Evolutionary conservation across 2,888 invertebrate genomes (phyloP).

Genomic region (Chrysomela aeneicollis): DNA sequence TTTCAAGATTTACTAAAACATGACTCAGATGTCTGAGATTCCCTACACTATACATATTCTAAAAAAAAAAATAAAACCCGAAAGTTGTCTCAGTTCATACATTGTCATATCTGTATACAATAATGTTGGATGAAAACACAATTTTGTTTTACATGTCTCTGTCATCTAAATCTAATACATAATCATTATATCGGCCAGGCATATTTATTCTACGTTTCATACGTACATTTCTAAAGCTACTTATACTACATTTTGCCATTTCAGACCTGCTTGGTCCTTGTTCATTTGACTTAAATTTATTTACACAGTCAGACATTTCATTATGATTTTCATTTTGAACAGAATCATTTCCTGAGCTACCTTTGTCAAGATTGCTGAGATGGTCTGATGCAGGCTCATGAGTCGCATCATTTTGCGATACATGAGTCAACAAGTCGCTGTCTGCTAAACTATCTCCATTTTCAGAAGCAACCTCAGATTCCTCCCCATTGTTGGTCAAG

Average conservation of each 20-base stretch:
- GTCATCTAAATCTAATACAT: neutral
- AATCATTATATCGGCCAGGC: neutral
- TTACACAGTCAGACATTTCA: neutral
- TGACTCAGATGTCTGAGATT: too few relatives aligned
- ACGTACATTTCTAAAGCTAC: neutral
- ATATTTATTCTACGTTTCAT: neutral
- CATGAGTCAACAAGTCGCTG: too few relatives aligned
- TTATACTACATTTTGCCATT: neutral
- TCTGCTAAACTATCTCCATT: neutral
- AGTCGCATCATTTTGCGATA: neutral
- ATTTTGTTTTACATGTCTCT: neutral
- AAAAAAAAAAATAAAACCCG: too few relatives aligned
- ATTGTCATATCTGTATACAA: too few relatives aligned
- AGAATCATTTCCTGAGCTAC: neutral
- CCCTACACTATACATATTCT: too few relatives aligned
- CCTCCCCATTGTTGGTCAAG: conserved; percentile 3
- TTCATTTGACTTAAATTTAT: neutral
- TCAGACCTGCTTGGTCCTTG: conserved; percentile 12
- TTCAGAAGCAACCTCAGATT: neutral
- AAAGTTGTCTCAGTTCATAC: too few relatives aligned
- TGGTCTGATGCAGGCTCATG: conserved; percentile 1
- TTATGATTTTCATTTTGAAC: neutral
- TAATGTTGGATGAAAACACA: too few relatives aligned
- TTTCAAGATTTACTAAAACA: too few relatives aligned
- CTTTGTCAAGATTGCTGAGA: neutral